phyloP scores from a whole-genome alignment of 2,797 vertebrate species.

The Acanthurus lineatus region DNA sequence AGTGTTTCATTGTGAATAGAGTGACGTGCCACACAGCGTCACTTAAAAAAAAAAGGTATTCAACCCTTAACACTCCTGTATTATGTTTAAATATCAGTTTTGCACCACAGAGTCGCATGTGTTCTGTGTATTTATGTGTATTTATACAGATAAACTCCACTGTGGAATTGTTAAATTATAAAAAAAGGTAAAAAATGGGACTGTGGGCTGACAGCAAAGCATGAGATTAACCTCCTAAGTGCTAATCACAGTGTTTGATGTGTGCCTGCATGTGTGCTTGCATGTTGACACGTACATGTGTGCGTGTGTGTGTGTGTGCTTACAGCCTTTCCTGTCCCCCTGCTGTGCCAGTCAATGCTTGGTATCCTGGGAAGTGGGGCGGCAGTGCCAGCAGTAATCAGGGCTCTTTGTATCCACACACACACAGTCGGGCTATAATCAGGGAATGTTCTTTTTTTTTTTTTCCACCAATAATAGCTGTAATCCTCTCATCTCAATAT shows the following conservation, averaged over 20 bases:
- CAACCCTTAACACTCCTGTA: not conserved
- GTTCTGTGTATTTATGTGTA: not conserved
- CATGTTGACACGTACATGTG: slow-evolving; percentile 16
- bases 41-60: slow-evolving; percentile 2
- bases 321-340: slow-evolving; percentile 49
- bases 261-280: slow-evolving; percentile 21
- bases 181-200: slow-evolving; percentile 1
- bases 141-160: not conserved
- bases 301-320: not conserved
- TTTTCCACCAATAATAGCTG: slow-evolving; percentile 46
- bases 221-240: slow-evolving; percentile 34
- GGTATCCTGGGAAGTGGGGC: slow-evolving; percentile 66
- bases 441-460: slow-evolving; percentile 47
- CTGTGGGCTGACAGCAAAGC: slow-evolving; percentile 20
- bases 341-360: slow-evolving; percentile 61
- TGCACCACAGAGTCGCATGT: slow-evolving; percentile 1
- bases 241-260: slow-evolving; percentile 49
- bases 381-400: slow-evolving; percentile 75
- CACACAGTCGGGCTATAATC: slow-evolving; percentile 61
- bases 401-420: slow-evolving; percentile 72
- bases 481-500: slow-evolving; percentile 69
- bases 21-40: not conserved
- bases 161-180: not conserved
- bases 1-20: slow-evolving; percentile 32
- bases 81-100: not conserved